A percentile compares a stretch with the other conserved stretches of the same genome.
Conservation (phyloP, 2,888 invertebrate genomes). For the Heteromurus nitidus region DNA sequence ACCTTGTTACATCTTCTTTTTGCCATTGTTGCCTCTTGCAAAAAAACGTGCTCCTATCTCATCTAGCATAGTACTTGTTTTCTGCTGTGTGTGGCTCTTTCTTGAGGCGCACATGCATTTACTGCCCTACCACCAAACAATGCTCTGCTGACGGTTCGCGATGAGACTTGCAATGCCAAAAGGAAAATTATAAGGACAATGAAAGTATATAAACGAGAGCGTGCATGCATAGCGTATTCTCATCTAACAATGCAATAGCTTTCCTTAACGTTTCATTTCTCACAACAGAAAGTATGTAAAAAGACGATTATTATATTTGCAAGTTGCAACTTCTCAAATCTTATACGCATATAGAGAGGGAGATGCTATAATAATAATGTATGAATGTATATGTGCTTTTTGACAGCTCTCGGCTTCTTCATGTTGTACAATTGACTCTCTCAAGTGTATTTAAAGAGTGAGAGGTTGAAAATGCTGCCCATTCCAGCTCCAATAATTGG, state of each 20-base stretch:
- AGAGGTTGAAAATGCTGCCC: conserved; percentile 70
- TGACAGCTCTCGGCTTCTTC: conserved; percentile 58
- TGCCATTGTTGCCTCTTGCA: neutral
- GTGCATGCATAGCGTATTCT: neutral
- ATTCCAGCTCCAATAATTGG: conserved; percentile 72
- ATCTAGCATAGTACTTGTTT: too few relatives aligned
- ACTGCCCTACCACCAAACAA: conserved; percentile 5
- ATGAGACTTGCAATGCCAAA: neutral
- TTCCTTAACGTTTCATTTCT: neutral
- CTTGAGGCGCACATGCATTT: neutral
- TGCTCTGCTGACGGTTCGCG: too few relatives aligned
- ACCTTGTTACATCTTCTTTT: neutral
- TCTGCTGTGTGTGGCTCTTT: neutral
- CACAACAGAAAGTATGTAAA: neutral
- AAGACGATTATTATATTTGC: conserved; percentile 7
- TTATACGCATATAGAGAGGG: conserved; percentile 7
- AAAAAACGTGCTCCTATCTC: neutral
- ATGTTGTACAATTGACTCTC: conserved; percentile 40
- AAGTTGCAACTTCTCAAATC: conserved; percentile 24
- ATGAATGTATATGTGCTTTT: conserved; percentile 49
- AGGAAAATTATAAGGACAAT: conserved; percentile 6
- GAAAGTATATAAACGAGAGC: conserved; percentile 11
- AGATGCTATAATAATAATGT: conserved; percentile 28
- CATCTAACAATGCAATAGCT: neutral
- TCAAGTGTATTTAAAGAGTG: conserved; percentile 58